Conservation (phyloP, 2,113 vertebrate genomes). For the Mellivora capensis region DNA sequence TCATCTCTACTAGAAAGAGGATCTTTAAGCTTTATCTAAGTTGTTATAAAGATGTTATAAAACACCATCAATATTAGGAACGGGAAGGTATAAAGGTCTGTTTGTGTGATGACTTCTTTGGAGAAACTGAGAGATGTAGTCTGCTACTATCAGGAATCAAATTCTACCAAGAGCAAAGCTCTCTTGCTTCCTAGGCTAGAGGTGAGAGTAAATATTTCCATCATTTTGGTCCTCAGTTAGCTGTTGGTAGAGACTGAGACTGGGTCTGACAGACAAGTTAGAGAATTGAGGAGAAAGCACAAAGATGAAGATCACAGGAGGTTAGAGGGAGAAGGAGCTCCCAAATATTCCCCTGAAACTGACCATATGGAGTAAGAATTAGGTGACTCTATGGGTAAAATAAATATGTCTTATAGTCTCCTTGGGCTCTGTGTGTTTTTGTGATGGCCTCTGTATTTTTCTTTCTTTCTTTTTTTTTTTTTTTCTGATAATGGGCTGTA, state of each 20-base stretch:
- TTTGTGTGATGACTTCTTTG: neutral
- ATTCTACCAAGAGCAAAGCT: neutral
- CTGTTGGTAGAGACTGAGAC: neutral
- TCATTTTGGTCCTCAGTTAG: neutral
- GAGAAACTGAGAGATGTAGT: neutral
- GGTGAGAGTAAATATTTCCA: neutral
- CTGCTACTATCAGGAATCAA: neutral
- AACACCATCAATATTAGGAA: neutral
- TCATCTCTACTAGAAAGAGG: neutral
- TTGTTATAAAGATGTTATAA: neutral
- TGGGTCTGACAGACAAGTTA: neutral
- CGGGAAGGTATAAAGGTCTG: neutral
- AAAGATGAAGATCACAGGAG: neutral
- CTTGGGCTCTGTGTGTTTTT: neutral
- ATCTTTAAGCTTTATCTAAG: neutral
- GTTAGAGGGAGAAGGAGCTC: neutral
- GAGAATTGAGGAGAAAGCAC: neutral
- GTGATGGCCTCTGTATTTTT: neutral
- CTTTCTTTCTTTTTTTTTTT: neutral
- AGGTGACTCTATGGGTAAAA: neutral
- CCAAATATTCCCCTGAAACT: neutral
- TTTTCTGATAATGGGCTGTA: neutral
- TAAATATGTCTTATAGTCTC: neutral
- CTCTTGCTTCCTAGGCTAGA: neutral
- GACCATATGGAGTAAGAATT: neutral